A percentile compares a stretch with the other conserved stretches of the same genome.
Evolutionary conservation across 2,888 invertebrate genomes (phyloP).

Genomic region (Anodontia alba): DNA sequence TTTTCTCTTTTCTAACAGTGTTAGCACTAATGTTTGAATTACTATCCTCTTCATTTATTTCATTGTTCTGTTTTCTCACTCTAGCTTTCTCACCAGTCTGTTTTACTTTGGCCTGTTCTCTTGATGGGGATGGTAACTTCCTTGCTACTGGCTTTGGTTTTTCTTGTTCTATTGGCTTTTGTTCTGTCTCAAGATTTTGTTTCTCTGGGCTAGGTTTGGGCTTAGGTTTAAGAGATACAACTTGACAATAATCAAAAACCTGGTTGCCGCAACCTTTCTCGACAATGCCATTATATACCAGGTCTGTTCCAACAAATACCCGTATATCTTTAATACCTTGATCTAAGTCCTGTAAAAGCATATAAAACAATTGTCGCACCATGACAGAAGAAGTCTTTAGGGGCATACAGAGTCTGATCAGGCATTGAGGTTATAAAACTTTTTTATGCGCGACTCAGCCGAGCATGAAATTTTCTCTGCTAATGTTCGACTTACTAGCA

Average conservation of each 20-base stretch:
- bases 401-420: too few relatives aligned
- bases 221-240: slow-evolving; percentile 60
- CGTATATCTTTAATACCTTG: slow-evolving; percentile 79
- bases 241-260: slow-evolving; percentile 83
- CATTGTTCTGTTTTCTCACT: not conserved
- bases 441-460: too few relatives aligned
- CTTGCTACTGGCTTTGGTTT: slow-evolving; percentile 2
- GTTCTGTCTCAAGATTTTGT: not conserved
- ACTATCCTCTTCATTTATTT: not conserved
- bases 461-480: too few relatives aligned
- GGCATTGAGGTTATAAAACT: too few relatives aligned
- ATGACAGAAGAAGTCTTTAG: too few relatives aligned
- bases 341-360: slow-evolving; percentile 77
- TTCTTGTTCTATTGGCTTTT: not conserved
- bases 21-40: slow-evolving; percentile 17
- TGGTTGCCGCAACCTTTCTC: slow-evolving; percentile 85
- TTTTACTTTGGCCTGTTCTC: not conserved
- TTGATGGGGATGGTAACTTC: not conserved
- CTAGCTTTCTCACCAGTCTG: not conserved
- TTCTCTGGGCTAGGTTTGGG: slow-evolving; percentile 34
- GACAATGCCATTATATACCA: slow-evolving; percentile 80
- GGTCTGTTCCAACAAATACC: slow-evolving; percentile 75
- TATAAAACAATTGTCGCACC: too few relatives aligned
- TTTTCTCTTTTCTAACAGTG: not conserved
- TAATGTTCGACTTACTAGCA: too few relatives aligned